Evolutionary conservation across 2,888 invertebrate genomes (phyloP).

Genomic region (Esperia sulphurella): DNA sequence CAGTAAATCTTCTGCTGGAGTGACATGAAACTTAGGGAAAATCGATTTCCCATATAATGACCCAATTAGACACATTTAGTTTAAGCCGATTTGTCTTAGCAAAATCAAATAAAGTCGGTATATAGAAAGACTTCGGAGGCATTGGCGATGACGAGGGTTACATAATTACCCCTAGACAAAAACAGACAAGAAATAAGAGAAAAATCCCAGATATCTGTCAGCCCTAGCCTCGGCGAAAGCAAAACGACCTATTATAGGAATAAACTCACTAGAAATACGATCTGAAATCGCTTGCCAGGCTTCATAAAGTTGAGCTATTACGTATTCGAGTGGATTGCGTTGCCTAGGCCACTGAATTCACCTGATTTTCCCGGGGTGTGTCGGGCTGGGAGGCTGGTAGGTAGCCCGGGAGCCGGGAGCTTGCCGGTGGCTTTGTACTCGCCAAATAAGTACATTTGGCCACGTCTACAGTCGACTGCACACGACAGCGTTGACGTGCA

Average conservation of each 20-base stretch:
- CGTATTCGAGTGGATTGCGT: slow-evolving; percentile 7
- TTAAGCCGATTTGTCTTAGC: too few relatives aligned
- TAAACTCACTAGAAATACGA: neutral
- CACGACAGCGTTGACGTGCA: slow-evolving; percentile 34
- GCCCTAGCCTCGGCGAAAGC: neutral
- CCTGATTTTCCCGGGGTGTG: slow-evolving; percentile 27
- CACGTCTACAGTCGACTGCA: slow-evolving; percentile 27
- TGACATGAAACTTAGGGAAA: too few relatives aligned
- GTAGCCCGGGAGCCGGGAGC: slow-evolving; percentile 16
- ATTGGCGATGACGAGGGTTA: too few relatives aligned
- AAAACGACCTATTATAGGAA: neutral
- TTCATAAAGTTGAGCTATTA: slow-evolving; percentile 2
- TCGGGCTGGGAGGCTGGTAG: neutral
- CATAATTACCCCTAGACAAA: too few relatives aligned
- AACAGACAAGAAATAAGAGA: too few relatives aligned
- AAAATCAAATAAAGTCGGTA: too few relatives aligned
- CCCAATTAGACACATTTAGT: too few relatives aligned
- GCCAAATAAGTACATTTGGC: slow-evolving; percentile 34
- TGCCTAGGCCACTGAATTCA: slow-evolving; percentile 34
- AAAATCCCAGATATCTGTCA: neutral
- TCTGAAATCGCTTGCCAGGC: slow-evolving; percentile 2
- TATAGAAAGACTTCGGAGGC: too few relatives aligned
- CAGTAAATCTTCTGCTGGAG: too few relatives aligned
- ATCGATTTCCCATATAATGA: too few relatives aligned
- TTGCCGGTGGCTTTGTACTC: slow-evolving; percentile 32